A percentile compares a stretch with the other conserved stretches of the same genome.
These are phyloP conservation scores for Falco rusticolus DNA, from an alignment of 2,797 vertebrate genomes.

Conservation along the genomic window DNA sequence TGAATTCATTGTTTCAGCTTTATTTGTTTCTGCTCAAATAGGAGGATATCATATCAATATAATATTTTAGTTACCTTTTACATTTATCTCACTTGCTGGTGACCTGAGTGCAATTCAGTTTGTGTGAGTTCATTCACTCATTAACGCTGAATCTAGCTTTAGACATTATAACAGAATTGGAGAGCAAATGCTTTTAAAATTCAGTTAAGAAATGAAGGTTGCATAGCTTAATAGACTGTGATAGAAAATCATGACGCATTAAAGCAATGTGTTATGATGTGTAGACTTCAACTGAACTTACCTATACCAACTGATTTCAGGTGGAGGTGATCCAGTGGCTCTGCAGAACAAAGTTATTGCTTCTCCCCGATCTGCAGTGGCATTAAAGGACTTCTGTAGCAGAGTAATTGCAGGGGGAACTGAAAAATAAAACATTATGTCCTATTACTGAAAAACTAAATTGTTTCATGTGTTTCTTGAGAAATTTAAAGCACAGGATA, in stretches of 20 bases:
- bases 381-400: conserved; percentile 93
- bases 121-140: not conserved
- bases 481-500: not conserved
- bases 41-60: not conserved
- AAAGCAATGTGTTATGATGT: not conserved
- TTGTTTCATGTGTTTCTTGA: not conserved
- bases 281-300: conserved; percentile 57
- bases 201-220: not conserved
- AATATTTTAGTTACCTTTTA: not conserved
- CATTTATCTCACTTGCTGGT: not conserved
- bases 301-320: conserved; percentile 94
- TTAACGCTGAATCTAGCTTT: not conserved
- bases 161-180: not conserved
- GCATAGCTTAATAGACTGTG: not conserved
- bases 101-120: not conserved
- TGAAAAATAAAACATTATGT: conserved; percentile 61
- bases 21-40: not conserved
- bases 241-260: not conserved
- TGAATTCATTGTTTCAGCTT: not conserved
- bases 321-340: conserved; percentile 91
- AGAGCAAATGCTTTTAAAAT: not conserved
- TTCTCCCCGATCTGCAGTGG: conserved; percentile 94
- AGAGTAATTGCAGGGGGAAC: conserved; percentile 90
- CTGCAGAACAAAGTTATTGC: conserved; percentile 89
- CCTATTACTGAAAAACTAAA: not conserved